Evolutionary conservation across 2,113 vertebrate species (phyloP).

Genomic region (Rhinopomastus cyanomelas): DNA sequence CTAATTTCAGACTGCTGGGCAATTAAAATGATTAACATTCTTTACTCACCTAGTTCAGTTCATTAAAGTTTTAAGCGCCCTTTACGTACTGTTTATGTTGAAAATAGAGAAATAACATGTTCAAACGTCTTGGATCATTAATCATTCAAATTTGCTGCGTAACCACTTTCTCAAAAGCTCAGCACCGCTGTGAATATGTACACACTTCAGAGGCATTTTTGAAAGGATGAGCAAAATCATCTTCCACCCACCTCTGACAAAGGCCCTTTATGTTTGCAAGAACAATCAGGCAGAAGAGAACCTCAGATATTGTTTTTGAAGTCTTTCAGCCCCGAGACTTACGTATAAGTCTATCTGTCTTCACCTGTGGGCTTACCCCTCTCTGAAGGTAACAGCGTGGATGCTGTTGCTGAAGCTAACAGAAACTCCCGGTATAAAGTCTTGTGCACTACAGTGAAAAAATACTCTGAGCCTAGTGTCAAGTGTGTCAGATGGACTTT

Average conservation of each 20-base stretch:
- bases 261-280: neutral
- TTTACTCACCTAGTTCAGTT: constrained; percentile 74
- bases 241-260: neutral
- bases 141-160: constrained; percentile 28
- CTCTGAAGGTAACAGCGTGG: neutral
- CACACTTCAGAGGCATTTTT: neutral
- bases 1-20: constrained; percentile 74
- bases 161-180: constrained; percentile 38
- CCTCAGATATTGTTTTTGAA: neutral
- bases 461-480: neutral
- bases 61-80: constrained; percentile 75
- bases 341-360: neutral
- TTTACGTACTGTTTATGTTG: constrained; percentile 65
- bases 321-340: neutral
- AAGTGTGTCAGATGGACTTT: constrained; percentile 26
- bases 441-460: neutral
- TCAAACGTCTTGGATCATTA: constrained; percentile 46
- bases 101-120: constrained; percentile 55
- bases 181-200: neutral
- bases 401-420: neutral
- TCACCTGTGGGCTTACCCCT: neutral
- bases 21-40: constrained; percentile 79
- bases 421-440: neutral
- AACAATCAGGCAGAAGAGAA: neutral
- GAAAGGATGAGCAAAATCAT: neutral